Conservation (phyloP, 2,888 invertebrate genomes). For the Dryobota labecula region DNA sequence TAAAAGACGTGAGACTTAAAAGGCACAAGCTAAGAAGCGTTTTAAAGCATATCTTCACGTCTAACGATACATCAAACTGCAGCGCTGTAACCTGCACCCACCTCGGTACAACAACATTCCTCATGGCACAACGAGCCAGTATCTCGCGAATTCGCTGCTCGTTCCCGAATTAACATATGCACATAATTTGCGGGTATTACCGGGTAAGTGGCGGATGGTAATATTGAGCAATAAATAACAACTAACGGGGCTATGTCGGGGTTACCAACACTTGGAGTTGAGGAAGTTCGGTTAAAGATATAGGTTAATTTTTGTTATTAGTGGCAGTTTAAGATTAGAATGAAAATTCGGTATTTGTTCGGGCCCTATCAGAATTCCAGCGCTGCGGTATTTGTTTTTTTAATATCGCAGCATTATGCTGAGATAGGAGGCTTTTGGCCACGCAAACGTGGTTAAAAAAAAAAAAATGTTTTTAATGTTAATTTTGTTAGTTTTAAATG, state of each 20-base stretch:
- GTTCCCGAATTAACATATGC: slow-evolving; percentile 75
- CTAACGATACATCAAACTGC: slow-evolving; percentile 11
- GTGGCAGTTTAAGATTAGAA: background rate
- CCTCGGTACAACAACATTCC: slow-evolving; percentile 43
- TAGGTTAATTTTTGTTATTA: slow-evolving; percentile 15
- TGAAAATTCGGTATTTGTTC: background rate
- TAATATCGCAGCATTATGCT: too few relatives aligned
- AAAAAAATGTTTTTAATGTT: too few relatives aligned
- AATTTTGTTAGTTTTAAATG: too few relatives aligned
- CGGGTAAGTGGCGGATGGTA: slow-evolving; percentile 71
- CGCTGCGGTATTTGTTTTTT: too few relatives aligned
- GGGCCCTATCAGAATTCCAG: too few relatives aligned
- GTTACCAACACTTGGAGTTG: slow-evolving; percentile 47
- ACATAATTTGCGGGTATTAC: slow-evolving; percentile 76
- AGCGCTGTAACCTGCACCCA: slow-evolving; percentile 14
- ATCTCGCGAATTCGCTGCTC: slow-evolving; percentile 64
- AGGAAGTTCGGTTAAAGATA: slow-evolving; percentile 31
- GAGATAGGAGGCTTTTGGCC: too few relatives aligned
- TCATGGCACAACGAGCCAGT: slow-evolving; percentile 21
- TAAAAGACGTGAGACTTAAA: background rate
- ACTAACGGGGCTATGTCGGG: slow-evolving; percentile 64
- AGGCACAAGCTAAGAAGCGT: background rate
- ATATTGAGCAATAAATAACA: slow-evolving; percentile 78
- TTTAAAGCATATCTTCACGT: slow-evolving; percentile 16
- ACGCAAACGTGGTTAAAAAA: too few relatives aligned